A percentile compares a stretch with the other conserved stretches of the same genome.
These are phyloP conservation scores for Aythya fuligula DNA, from an alignment of 2,797 vertebrate species.

Conservation along the genomic window DNA sequence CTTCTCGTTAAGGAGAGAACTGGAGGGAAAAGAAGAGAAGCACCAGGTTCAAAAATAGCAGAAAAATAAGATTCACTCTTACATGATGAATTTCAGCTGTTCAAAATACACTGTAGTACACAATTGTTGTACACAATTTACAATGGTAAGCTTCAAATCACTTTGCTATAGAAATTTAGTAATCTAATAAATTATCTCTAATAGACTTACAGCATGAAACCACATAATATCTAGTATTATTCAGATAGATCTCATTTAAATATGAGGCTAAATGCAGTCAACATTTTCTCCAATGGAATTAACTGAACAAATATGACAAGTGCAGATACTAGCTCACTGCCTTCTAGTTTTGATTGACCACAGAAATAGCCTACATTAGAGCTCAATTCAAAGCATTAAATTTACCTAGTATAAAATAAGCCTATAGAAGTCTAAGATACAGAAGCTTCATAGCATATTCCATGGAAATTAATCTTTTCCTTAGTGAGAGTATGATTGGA, in stretches of 20 bases:
- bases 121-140: neutral
- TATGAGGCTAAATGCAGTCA: neutral
- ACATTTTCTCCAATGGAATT: conserved; percentile 17
- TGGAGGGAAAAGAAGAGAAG: neutral
- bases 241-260: conserved; percentile 7
- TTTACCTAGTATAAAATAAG: neutral
- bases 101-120: neutral
- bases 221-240: conserved; percentile 13
- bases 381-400: neutral
- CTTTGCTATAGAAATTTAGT: neutral
- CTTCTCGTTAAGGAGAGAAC: neutral
- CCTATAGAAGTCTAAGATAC: neutral
- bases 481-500: neutral
- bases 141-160: neutral
- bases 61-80: neutral
- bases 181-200: conserved; percentile 37
- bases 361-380: neutral
- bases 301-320: conserved; percentile 37
- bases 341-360: neutral
- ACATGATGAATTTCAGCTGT: neutral
- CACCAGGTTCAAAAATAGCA: neutral
- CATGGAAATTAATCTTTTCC: neutral
- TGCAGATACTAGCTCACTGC: neutral
- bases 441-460: neutral
- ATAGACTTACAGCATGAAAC: neutral